phyloP scores from a whole-genome alignment of 1,140 invertebrate species.

The roundworm (Caenorhabditis elegans) region WBcel235 BX284603.4:2604001-2604500 shows the following conservation, averaged over 20 bases:
- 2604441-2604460: too few species aligned
- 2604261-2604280: slow-evolving; percentile 37
- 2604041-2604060: too few species aligned
- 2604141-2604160: slow-evolving; percentile 44
- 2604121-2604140: slow-evolving; percentile 37
- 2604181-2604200: neutral
- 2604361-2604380: slow-evolving; percentile 35
- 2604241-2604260: slow-evolving; percentile 42
- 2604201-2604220: slow-evolving; percentile 4
- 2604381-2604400: neutral
- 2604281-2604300: neutral
- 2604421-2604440: too few species aligned
- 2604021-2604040: too few species aligned
- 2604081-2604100: slow-evolving; percentile 46
- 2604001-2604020: too few species aligned
- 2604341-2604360: neutral
- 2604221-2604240: slow-evolving; percentile 15
- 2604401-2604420: slow-evolving; percentile 41
- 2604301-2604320: too few species aligned
- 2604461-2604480: too few species aligned
- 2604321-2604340: neutral
- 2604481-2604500: too few species aligned
- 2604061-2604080: slow-evolving; percentile 28
- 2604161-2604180: too few species aligned
- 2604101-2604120: slow-evolving; percentile 33